phyloP scores from a whole-genome alignment of 2,113 vertebrate genomes.

The Gambusia affinis region DNA sequence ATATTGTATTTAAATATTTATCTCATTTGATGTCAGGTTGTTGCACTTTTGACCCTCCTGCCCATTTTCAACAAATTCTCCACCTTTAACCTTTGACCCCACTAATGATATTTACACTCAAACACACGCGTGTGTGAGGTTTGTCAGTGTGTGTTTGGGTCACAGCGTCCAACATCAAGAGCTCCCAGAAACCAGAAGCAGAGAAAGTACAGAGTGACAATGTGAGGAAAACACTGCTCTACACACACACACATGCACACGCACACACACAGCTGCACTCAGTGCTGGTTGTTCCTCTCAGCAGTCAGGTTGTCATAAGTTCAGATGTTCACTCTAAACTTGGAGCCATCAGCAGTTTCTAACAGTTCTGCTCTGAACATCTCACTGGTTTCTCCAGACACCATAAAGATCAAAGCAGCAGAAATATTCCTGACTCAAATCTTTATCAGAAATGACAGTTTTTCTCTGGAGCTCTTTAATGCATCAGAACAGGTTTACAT shows the following conservation, averaged over 20 bases:
- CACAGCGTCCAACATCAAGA: slow-evolving; percentile 57
- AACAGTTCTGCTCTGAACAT: not conserved
- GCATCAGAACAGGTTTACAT: not conserved
- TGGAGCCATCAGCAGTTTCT: slow-evolving; percentile 8
- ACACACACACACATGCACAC: slow-evolving; percentile 55
- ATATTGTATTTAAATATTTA: no score
- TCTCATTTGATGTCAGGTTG: not conserved
- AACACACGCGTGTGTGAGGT: slow-evolving; percentile 16
- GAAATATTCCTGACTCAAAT: not conserved
- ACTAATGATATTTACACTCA: slow-evolving; percentile 26
- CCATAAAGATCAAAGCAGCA: not conserved
- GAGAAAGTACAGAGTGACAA: slow-evolving; percentile 64
- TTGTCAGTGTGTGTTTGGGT: slow-evolving; percentile 24
- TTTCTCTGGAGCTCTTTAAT: accelerated
- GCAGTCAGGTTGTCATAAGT: slow-evolving; percentile 25
- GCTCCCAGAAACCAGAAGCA: slow-evolving; percentile 72
- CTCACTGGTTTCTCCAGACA: not conserved
- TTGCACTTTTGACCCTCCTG: slow-evolving; percentile 6
- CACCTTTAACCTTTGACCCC: slow-evolving; percentile 40
- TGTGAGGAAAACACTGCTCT: slow-evolving; percentile 59
- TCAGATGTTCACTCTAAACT: not conserved
- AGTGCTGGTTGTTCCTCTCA: not conserved
- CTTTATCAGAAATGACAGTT: no score
- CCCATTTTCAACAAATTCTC: no score
- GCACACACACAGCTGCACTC: slow-evolving; percentile 34